Conservation (phyloP, 2,888 invertebrate species). For the Acleris emargana region DNA sequence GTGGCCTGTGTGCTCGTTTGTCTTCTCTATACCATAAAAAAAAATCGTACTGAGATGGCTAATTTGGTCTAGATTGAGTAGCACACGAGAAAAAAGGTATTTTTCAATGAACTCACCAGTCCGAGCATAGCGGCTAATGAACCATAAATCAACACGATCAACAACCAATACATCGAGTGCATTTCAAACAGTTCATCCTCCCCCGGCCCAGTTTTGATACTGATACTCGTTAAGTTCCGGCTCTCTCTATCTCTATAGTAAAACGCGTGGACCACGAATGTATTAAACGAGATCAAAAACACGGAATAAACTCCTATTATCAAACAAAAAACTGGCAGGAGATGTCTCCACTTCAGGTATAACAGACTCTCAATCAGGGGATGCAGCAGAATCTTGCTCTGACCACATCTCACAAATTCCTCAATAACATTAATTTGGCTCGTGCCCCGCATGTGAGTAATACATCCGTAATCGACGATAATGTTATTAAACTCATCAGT, state of each 20-base stretch:
- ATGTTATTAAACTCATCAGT: background rate
- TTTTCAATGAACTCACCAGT: background rate
- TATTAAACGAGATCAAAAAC: constrained; percentile 8
- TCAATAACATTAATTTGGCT: constrained; percentile 17
- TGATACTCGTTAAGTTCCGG: background rate
- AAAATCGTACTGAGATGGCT: too few species aligned
- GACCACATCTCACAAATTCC: constrained; percentile 18
- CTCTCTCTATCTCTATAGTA: background rate
- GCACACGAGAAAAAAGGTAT: too few species aligned
- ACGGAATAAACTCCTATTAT: constrained; percentile 7
- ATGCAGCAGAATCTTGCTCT: constrained; percentile 7
- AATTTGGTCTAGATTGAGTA: too few species aligned
- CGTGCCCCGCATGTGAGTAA: background rate
- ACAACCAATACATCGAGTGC: background rate
- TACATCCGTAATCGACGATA: background rate
- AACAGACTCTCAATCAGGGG: constrained; percentile 15
- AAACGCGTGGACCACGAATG: constrained; percentile 3
- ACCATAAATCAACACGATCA: background rate
- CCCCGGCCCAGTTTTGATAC: background rate
- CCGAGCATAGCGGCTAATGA: background rate
- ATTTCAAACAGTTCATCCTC: background rate
- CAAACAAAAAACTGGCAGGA: background rate
- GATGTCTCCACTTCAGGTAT: constrained; percentile 11
- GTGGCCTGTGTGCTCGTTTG: too few species aligned
- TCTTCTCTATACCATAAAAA: too few species aligned